phyloP scores from a whole-genome alignment of 1,140 invertebrate species.

The Latrodectus geometricus region DNA sequence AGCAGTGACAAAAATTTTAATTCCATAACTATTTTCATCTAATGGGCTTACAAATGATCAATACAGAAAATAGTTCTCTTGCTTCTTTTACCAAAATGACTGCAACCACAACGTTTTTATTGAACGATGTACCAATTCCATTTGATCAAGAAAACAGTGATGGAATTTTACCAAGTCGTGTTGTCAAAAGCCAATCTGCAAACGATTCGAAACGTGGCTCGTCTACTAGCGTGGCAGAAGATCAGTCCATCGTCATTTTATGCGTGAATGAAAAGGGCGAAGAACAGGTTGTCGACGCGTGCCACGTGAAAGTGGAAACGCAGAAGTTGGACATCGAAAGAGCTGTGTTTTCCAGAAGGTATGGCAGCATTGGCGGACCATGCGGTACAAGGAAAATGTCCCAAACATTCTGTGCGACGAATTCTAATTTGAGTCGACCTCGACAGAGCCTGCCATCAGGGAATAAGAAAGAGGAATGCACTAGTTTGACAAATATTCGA shows the following conservation, averaged over 20 bases:
- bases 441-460: conserved; percentile 23
- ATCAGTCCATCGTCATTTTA: not conserved
- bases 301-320: not conserved
- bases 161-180: not conserved
- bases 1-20: too few species aligned
- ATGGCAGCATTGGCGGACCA: not conserved
- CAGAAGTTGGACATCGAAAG: not conserved
- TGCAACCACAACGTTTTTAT: not conserved
- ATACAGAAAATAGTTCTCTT: not conserved
- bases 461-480: not conserved
- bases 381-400: not conserved
- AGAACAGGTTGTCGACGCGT: conserved; percentile 33
- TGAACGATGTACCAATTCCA: not conserved
- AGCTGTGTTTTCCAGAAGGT: not conserved
- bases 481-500: not conserved
- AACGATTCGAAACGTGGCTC: not conserved
- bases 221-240: not conserved
- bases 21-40: too few species aligned
- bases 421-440: not conserved
- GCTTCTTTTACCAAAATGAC: not conserved
- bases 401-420: not conserved
- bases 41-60: not conserved
- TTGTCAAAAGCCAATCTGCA: not conserved
- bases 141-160: not conserved
- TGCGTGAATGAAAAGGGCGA: conserved; percentile 30